Evolutionary conservation across 2,113 vertebrate species (phyloP).

Genomic region (Fregata magnificens): DNA sequence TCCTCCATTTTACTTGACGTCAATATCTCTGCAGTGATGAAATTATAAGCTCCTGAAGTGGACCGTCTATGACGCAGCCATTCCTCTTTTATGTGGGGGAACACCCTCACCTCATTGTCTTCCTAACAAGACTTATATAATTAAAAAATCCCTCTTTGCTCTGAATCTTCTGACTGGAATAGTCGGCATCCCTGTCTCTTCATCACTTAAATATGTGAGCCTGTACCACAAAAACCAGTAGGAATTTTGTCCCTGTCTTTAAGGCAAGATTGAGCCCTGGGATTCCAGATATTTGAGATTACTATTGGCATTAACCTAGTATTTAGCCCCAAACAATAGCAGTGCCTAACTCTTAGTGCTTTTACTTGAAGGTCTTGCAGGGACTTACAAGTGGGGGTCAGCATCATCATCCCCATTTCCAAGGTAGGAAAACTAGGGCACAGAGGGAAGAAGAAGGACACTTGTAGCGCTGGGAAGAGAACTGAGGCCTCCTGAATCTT

Average conservation of each 20-base stretch:
- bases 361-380: background rate
- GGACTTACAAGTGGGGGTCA: background rate
- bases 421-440: background rate
- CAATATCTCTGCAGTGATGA: slow-evolving; percentile 4
- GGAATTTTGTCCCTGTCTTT: background rate
- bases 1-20: slow-evolving; percentile 54
- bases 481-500: background rate
- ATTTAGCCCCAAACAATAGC: background rate
- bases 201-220: background rate
- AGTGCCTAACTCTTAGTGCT: background rate
- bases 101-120: slow-evolving; percentile 31
- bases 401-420: background rate
- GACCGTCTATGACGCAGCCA: slow-evolving; percentile 24
- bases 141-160: background rate
- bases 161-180: background rate
- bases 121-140: background rate
- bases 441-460: background rate
- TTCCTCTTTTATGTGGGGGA: background rate
- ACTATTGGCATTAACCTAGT: background rate
- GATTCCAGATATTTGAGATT: background rate
- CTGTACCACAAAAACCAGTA: background rate
- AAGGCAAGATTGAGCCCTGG: background rate
- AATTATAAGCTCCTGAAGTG: slow-evolving; percentile 30
- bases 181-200: background rate
- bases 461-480: background rate